Conservation (phyloP, 2,888 invertebrate species). For the Artemia sp. region DNA sequence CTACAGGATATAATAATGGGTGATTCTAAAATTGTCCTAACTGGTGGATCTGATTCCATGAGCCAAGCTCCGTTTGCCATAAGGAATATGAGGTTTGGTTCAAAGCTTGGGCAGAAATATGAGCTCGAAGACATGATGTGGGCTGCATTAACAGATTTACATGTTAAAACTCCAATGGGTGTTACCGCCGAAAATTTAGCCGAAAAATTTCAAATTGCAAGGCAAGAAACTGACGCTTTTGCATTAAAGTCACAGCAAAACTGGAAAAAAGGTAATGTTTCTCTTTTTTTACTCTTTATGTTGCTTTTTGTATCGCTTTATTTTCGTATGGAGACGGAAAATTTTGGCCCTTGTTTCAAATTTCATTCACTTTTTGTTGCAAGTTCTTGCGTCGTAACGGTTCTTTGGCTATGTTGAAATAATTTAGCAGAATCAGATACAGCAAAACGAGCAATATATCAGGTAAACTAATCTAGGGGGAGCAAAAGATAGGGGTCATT, state of each 20-base stretch:
- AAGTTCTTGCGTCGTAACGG: no score
- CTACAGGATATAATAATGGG: slow-evolving; percentile 66
- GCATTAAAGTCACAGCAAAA: slow-evolving; percentile 64
- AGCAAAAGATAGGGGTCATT: no score
- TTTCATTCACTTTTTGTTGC: no score
- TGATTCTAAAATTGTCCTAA: slow-evolving; percentile 63
- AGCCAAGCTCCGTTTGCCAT: slow-evolving; percentile 73
- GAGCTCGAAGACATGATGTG: slow-evolving; percentile 76
- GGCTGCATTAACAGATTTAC: slow-evolving; percentile 68
- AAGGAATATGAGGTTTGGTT: slow-evolving; percentile 70
- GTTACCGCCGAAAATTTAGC: slow-evolving; percentile 86
- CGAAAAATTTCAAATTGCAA: slow-evolving; percentile 57
- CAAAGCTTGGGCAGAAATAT: slow-evolving; percentile 54
- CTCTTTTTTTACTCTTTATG: neutral
- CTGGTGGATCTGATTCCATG: slow-evolving; percentile 93
- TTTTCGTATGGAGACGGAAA: no score
- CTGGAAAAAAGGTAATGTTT: slow-evolving; percentile 57
- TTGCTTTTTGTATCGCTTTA: neutral
- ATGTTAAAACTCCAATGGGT: slow-evolving; percentile 86
- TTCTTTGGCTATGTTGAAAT: no score
- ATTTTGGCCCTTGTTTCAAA: no score
- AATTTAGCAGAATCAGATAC: no score
- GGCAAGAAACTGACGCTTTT: slow-evolving; percentile 68
- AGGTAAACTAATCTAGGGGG: no score
- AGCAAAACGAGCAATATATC: no score